Base-by-base conservation (phyloP, 2,797 vertebrate genomes). In the Semaprochilodus insignis region DNA sequence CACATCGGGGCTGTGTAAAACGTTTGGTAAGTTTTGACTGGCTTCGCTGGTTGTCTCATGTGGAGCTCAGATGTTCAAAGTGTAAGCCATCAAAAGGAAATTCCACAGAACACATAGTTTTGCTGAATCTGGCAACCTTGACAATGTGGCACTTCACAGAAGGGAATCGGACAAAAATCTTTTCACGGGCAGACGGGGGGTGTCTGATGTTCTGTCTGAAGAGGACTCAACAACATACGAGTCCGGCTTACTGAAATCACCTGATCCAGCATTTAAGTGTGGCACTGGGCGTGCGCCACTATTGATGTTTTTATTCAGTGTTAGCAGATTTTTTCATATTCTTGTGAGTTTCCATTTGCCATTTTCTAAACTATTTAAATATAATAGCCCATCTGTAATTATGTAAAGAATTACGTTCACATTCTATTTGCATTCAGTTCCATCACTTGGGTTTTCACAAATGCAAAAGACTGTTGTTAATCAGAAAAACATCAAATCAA, bases 51-150 rank as follows among this genome's bases (percentile, higher is more conserved):
- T 19, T 1, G n/a, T 63, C 59, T 89, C 89, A 92, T 87, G 77
- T 91, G 91, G 63, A 85, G 71, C 82, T 93, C 91, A 91, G 86
- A 90, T 90, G 90, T 92, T 83, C 70, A 71, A 83, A 86, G 73
- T 81, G 82, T 31, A 25, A 89, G 83, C 85, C 86, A 88, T 87
- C 81, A 77, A 84, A 86, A 77, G 70, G 62, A 91, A 90, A 92
- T 90, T 90, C 85, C 88, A 86, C 83, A 60, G 63, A 78, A 74
- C 80, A 85, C 88, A 91, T 89, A 80, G 86, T 84, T 91, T 83
- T 87, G 71, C 77, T 16, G 21, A 78, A 84, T 80, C 82, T 83
- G 88, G 80, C 81, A 55, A 78, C 83, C 77, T 6, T 55, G 44
- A 59, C 51, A 84, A 85, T 72, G 87, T 83, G 85, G 81, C 86